Percentiles rank a stretch among this genome's conserved stretches.
phyloP scores from a whole-genome alignment of 2,113 vertebrate species.

The Pimephales promelas region DNA sequence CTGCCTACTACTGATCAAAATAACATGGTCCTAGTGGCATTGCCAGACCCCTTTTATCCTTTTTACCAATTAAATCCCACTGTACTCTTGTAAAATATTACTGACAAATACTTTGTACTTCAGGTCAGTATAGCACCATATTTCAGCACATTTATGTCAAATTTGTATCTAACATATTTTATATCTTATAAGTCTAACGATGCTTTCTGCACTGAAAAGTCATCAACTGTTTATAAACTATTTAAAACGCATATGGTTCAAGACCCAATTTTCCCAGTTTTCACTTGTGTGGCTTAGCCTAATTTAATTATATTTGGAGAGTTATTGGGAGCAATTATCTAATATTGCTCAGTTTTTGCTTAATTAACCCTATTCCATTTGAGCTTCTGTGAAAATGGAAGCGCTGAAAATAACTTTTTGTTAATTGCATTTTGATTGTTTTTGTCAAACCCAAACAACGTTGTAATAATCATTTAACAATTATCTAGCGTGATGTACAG shows the following conservation, averaged over 20 bases:
- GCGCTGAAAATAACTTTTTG: constrained; percentile 27
- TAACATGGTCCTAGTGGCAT: not conserved
- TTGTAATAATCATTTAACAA: not conserved
- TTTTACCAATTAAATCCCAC: too few relatives aligned
- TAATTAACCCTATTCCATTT: constrained; percentile 40
- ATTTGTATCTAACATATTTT: too few relatives aligned
- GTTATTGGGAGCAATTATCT: constrained; percentile 13
- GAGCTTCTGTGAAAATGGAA: constrained; percentile 31
- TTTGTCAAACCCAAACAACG: constrained; percentile 19
- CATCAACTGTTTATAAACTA: not conserved
- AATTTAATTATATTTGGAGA: constrained; percentile 25
- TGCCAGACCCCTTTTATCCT: too few relatives aligned
- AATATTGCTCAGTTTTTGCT: not conserved
- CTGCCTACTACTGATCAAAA: not conserved
- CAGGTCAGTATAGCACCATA: too few relatives aligned
- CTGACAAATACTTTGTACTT: too few relatives aligned
- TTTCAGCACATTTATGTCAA: too few relatives aligned
- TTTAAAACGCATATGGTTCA: not conserved
- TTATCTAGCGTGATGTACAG: not conserved
- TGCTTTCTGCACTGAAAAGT: too few relatives aligned
- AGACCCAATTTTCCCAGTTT: constrained; percentile 23
- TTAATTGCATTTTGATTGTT: constrained; percentile 18
- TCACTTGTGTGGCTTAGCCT: not conserved
- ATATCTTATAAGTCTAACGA: too few relatives aligned
- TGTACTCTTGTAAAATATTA: too few relatives aligned